phyloP scores from a whole-genome alignment of 1,140 invertebrate species.

The Diabrotica undecimpunctata region DNA sequence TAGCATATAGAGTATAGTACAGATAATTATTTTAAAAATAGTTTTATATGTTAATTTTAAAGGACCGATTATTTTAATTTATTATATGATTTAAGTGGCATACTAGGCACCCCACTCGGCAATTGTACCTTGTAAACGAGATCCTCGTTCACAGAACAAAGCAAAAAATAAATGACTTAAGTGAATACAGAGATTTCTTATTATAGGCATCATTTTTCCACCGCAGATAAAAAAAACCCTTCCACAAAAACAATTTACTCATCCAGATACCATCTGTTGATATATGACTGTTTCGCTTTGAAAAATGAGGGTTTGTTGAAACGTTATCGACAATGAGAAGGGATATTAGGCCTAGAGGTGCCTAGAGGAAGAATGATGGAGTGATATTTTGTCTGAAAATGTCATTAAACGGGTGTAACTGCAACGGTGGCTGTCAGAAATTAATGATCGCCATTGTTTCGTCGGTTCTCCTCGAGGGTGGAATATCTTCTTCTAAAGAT shows the following conservation, averaged over 20 bases:
- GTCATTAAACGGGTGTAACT: constrained; percentile 13
- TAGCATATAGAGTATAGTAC: too few relatives aligned
- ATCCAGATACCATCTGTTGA: too few relatives aligned
- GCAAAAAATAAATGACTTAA: too few relatives aligned
- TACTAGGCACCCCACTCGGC: too few relatives aligned
- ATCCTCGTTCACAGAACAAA: too few relatives aligned
- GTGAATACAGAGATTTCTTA: too few relatives aligned
- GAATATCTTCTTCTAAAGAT: constrained; percentile 11
- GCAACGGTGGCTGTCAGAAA: constrained; percentile 10
- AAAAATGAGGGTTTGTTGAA: background rate
- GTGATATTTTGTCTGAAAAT: constrained; percentile 10
- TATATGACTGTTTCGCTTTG: background rate
- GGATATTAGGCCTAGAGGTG: background rate
- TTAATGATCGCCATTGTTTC: constrained; percentile 11
- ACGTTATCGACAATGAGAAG: background rate
- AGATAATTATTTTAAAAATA: too few relatives aligned
- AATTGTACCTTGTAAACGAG: too few relatives aligned
- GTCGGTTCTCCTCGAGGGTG: background rate
- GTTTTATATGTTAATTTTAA: too few relatives aligned
- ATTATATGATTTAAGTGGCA: too few relatives aligned
- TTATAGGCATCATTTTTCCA: constrained; percentile 1
- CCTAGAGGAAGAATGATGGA: background rate
- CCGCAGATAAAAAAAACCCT: constrained; percentile 5
- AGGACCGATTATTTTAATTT: too few relatives aligned
- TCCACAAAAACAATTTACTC: background rate